Percentiles rank a stretch among this genome's conserved stretches.
phyloP scores from a whole-genome alignment of 2,113 vertebrate genomes.

The Tichodroma muraria region DNA sequence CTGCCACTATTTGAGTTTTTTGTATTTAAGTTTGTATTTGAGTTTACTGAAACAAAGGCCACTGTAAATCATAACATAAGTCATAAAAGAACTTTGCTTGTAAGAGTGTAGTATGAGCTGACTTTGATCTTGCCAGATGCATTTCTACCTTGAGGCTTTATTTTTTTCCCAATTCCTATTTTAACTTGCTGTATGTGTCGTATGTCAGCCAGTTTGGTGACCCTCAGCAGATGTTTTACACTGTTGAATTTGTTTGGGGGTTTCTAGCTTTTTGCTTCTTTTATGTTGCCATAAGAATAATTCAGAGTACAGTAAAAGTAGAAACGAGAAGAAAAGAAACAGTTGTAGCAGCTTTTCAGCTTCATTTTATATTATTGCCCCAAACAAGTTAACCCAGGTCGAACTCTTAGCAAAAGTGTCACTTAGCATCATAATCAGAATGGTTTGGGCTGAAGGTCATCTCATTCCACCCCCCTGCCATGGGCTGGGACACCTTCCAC shows the following conservation, averaged over 20 bases:
- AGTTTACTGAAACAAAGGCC: neutral
- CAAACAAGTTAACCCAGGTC: neutral
- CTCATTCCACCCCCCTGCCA: neutral
- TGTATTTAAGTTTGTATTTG: no score
- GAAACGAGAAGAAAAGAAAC: neutral
- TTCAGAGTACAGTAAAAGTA: neutral
- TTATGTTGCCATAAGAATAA: neutral
- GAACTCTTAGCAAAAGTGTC: neutral
- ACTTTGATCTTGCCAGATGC: slow-evolving; percentile 10
- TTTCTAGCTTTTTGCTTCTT: neutral
- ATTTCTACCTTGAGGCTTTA: neutral
- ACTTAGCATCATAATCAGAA: neutral
- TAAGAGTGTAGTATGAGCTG: neutral
- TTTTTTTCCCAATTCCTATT: neutral
- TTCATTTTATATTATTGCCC: neutral
- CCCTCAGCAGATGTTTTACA: neutral
- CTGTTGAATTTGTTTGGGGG: neutral
- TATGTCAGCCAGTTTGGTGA: neutral
- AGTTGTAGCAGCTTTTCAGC: neutral
- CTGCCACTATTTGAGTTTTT: no score
- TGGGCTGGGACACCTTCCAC: neutral
- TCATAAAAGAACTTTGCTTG: neutral
- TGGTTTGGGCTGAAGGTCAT: neutral
- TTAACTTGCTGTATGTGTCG: neutral
- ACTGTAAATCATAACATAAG: neutral